Base-by-base conservation (phyloP, 2,797 vertebrate genomes). In the Neomorphus geoffroyi region DNA sequence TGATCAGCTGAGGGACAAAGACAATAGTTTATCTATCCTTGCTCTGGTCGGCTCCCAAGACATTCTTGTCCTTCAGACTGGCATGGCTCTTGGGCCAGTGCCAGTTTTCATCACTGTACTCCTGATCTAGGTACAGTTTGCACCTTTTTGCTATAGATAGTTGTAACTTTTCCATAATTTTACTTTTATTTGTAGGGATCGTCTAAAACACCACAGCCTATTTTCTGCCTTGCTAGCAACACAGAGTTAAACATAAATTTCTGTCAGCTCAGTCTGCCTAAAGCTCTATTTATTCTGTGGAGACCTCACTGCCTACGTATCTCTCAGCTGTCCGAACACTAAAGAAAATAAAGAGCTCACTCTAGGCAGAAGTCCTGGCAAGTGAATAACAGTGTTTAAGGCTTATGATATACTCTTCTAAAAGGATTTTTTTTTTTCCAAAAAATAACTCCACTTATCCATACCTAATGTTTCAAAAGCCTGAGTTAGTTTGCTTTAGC, bases 11-110 rank as follows among this genome's bases (percentile, higher is more conserved):
- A 94, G 83, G 51, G 16, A 51, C 60, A 72, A 60, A 66, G 62
- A 94, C 93, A 96, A 72, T 73, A 81, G 60, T 16, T 92, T 94
- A 92, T 94, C 95, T 95, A 79, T 95, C 50, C 69, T 92, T 74
- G 37, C 72, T 90, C 88, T 93, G 64, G 67, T 92, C 10, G 0
- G 53, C 53, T 91, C 70, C 54, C 87, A 88, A 78, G 85, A 78
- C 19, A 50, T 86, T 90, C 77, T 92, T 88, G 72, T 84, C 56
- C 70, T 86, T 86, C 77, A 60, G 62, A 70, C 14, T 65, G 66
- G 41, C 37, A 30, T 73, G 57, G 50, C 53, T 48, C 35, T 58
- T 88, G 77, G 45, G 26, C 62, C 72, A 46, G 16, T 46, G 69
- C 57, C 71, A 35, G 13, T 73, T 93, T 91, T 64, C 24, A 46